Conservation (phyloP, 2,888 invertebrate species). For the Athalia circularis region DNA sequence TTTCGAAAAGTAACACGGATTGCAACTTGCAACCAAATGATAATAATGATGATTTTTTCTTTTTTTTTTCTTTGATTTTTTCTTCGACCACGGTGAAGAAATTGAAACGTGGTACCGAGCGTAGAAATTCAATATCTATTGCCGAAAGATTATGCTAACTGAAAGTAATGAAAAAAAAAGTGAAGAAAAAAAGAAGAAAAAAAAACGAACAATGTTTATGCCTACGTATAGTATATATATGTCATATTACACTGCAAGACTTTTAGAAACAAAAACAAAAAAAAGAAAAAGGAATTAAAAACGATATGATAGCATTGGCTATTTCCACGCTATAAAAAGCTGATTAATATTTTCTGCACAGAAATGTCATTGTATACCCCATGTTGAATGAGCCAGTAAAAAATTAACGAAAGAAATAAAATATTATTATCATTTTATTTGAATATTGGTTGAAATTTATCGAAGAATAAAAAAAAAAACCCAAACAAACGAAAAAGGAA, state of each 20-base stretch:
- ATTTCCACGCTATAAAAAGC: no score
- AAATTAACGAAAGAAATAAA: conserved; percentile 14
- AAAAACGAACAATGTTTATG: no score
- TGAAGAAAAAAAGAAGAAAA: no score
- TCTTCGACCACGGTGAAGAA: not conserved
- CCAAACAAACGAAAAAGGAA: no score
- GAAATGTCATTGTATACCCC: conserved; percentile 21
- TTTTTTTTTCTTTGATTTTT: not conserved
- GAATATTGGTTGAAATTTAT: conserved; percentile 37
- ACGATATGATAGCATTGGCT: no score
- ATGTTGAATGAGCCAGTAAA: conserved; percentile 31
- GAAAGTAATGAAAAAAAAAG: no score
- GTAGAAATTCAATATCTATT: not conserved
- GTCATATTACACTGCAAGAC: not conserved
- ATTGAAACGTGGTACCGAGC: not conserved
- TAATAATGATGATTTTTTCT: not conserved
- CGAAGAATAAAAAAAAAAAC: not conserved
- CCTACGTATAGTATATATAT: not conserved
- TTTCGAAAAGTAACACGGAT: conserved; percentile 19
- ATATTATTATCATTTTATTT: conserved; percentile 9
- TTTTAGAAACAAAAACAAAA: no score
- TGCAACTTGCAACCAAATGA: conserved; percentile 11
- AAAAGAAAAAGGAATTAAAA: no score
- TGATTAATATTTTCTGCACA: conserved; percentile 16
- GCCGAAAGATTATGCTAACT: not conserved